Conservation (phyloP, 2,113 vertebrate genomes). For the Pterocles gutturalis region DNA sequence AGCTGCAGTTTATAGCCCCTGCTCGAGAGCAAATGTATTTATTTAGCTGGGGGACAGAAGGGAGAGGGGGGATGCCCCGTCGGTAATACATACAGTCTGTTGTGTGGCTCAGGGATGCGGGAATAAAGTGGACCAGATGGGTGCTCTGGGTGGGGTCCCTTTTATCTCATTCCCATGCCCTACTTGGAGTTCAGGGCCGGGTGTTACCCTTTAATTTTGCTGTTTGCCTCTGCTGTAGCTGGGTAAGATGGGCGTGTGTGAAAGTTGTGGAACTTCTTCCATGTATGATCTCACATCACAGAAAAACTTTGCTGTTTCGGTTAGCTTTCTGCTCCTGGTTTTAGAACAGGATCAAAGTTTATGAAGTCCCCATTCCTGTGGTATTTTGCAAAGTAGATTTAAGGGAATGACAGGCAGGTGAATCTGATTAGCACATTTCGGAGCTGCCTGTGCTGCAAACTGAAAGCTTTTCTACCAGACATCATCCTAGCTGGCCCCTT, state of each 20-base stretch:
- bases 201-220: fast-evolving
- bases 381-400: not conserved
- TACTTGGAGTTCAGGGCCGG: fast-evolving
- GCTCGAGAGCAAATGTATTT: fast-evolving
- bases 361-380: fast-evolving
- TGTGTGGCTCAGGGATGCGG: fast-evolving
- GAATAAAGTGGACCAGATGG: too few relatives aligned
- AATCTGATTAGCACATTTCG: not conserved
- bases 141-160: fast-evolving
- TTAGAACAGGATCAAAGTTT: not conserved
- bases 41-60: not conserved
- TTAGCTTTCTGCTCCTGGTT: not conserved
- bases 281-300: fast-evolving
- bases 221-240: fast-evolving
- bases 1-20: not conserved
- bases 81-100: fast-evolving
- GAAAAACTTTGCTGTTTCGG: too few relatives aligned
- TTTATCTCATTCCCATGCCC: fast-evolving
- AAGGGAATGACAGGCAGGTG: not conserved
- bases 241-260: fast-evolving
- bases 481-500: not conserved
- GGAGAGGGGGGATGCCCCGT: fast-evolving
- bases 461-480: not conserved
- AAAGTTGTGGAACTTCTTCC: not conserved
- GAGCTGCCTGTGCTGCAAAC: not conserved